Conservation (phyloP, 2,113 vertebrate genomes). For the Apodemus speciosus region DNA sequence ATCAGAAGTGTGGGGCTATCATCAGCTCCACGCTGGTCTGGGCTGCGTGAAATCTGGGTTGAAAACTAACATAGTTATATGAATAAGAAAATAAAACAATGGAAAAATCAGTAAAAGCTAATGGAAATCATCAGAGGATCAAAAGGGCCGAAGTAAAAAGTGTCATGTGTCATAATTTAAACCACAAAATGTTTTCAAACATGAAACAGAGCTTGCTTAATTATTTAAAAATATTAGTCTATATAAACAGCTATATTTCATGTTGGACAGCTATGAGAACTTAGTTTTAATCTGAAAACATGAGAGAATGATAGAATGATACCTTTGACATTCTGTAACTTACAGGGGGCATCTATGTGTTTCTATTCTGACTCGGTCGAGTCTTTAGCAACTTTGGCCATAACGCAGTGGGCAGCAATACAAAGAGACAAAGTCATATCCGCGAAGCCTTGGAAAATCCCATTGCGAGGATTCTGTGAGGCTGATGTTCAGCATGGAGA, state of each 20-base stretch:
- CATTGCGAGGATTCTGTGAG: conserved; percentile 45
- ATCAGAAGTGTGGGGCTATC: no score
- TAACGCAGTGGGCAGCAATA: not conserved
- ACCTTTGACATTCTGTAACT: not conserved
- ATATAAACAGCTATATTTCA: conserved; percentile 10
- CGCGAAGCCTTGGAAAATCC: conserved; percentile 44
- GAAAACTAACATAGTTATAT: conserved; percentile 2
- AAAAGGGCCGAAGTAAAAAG: conserved; percentile 3
- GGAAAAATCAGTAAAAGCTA: not conserved
- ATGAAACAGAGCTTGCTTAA: not conserved
- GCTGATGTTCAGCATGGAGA: conserved; percentile 14
- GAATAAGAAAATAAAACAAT: conserved; percentile 30
- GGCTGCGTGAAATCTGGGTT: not conserved
- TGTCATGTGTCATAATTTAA: not conserved
- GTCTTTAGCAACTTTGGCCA: conserved; percentile 39
- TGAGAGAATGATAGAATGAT: not conserved
- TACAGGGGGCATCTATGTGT: not conserved
- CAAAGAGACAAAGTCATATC: conserved; percentile 58
- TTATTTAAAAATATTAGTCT: not conserved
- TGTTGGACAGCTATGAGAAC: not conserved
- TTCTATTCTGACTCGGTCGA: conserved; percentile 54
- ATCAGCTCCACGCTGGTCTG: not conserved
- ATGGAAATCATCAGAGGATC: not conserved
- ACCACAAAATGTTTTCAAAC: conserved; percentile 37
- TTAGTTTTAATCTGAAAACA: not conserved